These are phyloP conservation scores for Blomia tropicalis DNA, from an alignment of 2,888 invertebrate genomes.

Conservation along the genomic window DNA sequence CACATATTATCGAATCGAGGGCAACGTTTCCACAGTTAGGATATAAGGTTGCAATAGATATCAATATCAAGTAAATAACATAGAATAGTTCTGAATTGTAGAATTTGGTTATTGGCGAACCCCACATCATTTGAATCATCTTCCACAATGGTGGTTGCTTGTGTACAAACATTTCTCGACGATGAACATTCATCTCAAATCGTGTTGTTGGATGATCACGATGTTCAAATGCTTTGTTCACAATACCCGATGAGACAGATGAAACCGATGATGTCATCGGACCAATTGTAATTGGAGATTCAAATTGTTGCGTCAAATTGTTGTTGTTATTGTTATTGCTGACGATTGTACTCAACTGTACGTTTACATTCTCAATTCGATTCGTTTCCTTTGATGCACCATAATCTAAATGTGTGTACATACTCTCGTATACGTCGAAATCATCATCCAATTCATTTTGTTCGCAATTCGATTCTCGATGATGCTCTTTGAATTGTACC, in stretches of 20 bases:
- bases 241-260: neutral
- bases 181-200: neutral
- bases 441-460: slow-evolving; percentile 1
- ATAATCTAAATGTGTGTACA: neutral
- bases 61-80: slow-evolving; percentile 31
- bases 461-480: neutral
- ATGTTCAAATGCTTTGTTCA: neutral
- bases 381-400: neutral
- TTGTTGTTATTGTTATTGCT: neutral
- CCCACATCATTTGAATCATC: slow-evolving; percentile 35
- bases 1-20: slow-evolving; percentile 33
- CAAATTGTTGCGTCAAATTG: neutral
- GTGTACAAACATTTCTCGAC: slow-evolving; percentile 26
- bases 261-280: neutral
- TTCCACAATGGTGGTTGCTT: slow-evolving; percentile 31
- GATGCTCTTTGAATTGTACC: slow-evolving; percentile 31
- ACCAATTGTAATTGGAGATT: no score
- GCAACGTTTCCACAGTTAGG: slow-evolving; percentile 35
- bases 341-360: neutral
- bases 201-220: neutral
- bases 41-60: slow-evolving; percentile 33
- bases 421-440: slow-evolving; percentile 17
- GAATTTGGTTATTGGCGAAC: slow-evolving; percentile 37
- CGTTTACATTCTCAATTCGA: neutral
- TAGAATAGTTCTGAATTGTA: slow-evolving; percentile 36